A percentile compares a stretch with the other conserved stretches of the same genome.
Conservation (phyloP, 2,113 vertebrate species). For the Falco punctatus region DNA sequence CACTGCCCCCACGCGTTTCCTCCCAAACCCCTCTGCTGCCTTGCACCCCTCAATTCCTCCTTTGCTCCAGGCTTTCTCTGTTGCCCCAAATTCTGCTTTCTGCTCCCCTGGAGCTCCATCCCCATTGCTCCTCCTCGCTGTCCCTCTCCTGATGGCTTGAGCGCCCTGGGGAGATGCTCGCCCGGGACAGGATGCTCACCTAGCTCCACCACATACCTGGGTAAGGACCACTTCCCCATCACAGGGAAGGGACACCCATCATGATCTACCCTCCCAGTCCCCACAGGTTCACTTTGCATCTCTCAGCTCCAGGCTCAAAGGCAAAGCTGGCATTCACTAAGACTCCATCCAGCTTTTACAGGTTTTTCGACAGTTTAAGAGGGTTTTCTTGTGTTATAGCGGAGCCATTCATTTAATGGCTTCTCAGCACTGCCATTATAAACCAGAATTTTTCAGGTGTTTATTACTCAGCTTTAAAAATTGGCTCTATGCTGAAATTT, state of each 20-base stretch:
- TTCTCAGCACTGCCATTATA: conserved; percentile 70
- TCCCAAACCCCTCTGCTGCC: background rate
- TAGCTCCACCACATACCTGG: background rate
- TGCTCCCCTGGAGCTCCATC: background rate
- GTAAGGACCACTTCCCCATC: background rate
- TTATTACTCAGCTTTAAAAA: conserved; percentile 72
- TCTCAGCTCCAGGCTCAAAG: background rate
- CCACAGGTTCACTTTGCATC: background rate
- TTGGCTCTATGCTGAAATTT: conserved; percentile 64
- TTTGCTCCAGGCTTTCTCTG: background rate
- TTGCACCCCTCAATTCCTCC: background rate
- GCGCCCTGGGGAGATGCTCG: background rate
- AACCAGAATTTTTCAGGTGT: conserved; percentile 68
- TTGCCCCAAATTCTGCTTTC: background rate
- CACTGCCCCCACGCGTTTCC: fast-evolving
- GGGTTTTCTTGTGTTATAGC: conserved; percentile 23
- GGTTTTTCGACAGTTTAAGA: conserved; percentile 10
- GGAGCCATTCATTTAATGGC: conserved; percentile 45
- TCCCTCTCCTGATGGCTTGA: background rate
- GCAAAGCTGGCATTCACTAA: background rate
- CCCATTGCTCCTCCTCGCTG: background rate
- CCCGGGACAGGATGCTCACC: background rate
- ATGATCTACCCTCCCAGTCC: background rate
- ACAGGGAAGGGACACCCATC: background rate
- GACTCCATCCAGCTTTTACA: background rate